phyloP scores from a whole-genome alignment of 2,113 vertebrate genomes.

The Cyanoliseus patagonus region DNA sequence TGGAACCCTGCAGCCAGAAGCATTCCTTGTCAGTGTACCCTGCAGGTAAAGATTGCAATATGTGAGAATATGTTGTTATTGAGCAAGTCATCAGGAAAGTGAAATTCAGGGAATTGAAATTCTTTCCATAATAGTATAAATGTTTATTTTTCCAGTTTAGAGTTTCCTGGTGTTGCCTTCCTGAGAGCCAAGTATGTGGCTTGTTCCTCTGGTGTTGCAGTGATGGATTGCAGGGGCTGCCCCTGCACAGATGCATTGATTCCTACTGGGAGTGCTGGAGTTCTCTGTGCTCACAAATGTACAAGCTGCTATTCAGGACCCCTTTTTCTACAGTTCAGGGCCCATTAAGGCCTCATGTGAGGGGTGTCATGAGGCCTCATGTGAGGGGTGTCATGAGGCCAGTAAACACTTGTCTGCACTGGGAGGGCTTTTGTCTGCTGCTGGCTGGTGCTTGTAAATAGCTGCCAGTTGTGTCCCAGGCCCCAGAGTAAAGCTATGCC shows the following conservation, averaged over 20 bases:
- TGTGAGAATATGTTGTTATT: background rate
- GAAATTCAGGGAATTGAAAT: background rate
- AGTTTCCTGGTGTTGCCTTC: background rate
- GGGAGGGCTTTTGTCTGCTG: background rate
- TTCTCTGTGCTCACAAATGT: background rate
- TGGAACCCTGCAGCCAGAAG: background rate
- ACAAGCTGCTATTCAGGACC: background rate
- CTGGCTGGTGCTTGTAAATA: background rate
- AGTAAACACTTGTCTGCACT: background rate
- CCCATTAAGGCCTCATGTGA: background rate
- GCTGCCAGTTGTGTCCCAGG: background rate
- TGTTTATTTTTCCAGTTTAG: slow-evolving; percentile 6
- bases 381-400: background rate
- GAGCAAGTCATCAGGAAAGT: background rate
- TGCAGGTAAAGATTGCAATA: background rate
- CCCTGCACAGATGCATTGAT: rapidly evolving
- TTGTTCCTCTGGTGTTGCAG: background rate
- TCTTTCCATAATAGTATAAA: slow-evolving; percentile 12
- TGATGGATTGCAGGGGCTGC: background rate
- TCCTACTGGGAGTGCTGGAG: background rate
- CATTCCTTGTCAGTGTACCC: background rate
- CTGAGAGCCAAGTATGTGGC: background rate
- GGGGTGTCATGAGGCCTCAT: background rate
- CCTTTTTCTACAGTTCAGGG: background rate
- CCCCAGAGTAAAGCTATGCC: rapidly evolving